Evolutionary conservation across 1,140 invertebrate genomes (phyloP).

Genomic region (Acromyrmex echinatior): DNA sequence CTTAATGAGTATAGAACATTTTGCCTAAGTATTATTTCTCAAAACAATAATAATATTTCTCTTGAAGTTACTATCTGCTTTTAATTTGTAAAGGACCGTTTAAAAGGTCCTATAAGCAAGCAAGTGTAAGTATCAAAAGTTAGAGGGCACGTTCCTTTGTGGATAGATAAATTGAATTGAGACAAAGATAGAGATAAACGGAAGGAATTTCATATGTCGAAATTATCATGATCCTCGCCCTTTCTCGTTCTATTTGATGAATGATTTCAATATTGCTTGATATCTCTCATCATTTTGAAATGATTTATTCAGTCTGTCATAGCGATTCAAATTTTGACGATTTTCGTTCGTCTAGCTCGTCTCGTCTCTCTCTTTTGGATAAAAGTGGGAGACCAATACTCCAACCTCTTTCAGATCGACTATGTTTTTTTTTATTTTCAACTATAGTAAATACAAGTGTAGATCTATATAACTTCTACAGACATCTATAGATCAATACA

Average conservation of each 20-base stretch:
- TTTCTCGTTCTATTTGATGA: conserved; percentile 43
- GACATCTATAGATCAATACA: not conserved
- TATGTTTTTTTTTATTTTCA: conserved; percentile 10
- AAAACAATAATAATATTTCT: conserved; percentile 42
- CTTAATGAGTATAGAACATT: not conserved
- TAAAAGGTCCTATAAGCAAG: not conserved
- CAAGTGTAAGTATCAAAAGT: not conserved
- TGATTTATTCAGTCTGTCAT: conserved; percentile 22
- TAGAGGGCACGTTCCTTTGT: conserved; percentile 27
- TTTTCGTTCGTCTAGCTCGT: not conserved
- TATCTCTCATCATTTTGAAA: conserved; percentile 24
- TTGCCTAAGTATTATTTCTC: conserved; percentile 12
- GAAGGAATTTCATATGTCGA: conserved; percentile 67
- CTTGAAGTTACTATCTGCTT: conserved; percentile 24
- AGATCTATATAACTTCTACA: not conserved
- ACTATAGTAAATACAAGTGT: not conserved
- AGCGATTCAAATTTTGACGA: conserved; percentile 2
- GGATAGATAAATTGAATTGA: conserved; percentile 10
- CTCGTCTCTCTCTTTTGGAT: not conserved
- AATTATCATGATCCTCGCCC: conserved; percentile 56
- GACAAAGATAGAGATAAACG: conserved; percentile 34
- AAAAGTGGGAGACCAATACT: conserved; percentile 18
- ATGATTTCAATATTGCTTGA: conserved; percentile 41
- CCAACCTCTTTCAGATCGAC: not conserved
- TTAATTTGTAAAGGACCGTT: conserved; percentile 29